Evolutionary conservation across 2,113 vertebrate genomes (phyloP), one percentile per base, ranked within the genome.

Genomic region (Aegithalos caudatus): DNA sequence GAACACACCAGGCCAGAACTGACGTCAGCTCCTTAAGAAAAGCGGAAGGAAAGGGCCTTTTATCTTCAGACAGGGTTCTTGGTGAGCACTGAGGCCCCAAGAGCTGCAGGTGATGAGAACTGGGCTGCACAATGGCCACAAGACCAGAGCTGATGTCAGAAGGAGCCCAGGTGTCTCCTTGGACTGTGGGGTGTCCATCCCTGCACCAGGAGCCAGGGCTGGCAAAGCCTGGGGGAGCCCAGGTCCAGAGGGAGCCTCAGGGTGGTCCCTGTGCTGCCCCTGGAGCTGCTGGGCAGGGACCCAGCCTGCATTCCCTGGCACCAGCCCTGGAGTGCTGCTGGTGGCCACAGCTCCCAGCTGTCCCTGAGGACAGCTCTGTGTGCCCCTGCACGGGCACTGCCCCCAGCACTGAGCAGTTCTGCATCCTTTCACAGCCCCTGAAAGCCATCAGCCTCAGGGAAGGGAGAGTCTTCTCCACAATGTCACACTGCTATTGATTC

Each of bases 221-320:
- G 53, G 2, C 51, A 54, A 16, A 50, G 16, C 17, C 12, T 11
- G 25, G 10, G 40, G 54, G n/a, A 65, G 45, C 2, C 28, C 22
- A 23, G 4, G 28, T 12, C 15, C 23, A 35, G 5, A 1, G 7
- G 37, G 31, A 44, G 24, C 4, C 28, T 12, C 8, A 7, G 22
- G 4, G 12, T 0, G 3, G 0, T 33, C 42, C 71, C 48, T 8
- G 38, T 1, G 10, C 51, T 51, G 35, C 42, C 48, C 7, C 1
- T 0, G 4, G n/a, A 27, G 35, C 28, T 15, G 10, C 9, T 8
- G 6, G 6, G 22, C 33, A 73, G 16, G 12, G 37, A 21, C 2
- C 12, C 20, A 3, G 42, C 12, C 16, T 35, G 66, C 3, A 4
- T 7, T 12, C 48, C 35, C 44, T 47, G 42, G 8, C 72, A 45